A percentile compares a stretch with the other conserved stretches of the same genome.
Conservation (phyloP, 2,888 invertebrate genomes). For the Ditylenchus weischeri region DNA sequence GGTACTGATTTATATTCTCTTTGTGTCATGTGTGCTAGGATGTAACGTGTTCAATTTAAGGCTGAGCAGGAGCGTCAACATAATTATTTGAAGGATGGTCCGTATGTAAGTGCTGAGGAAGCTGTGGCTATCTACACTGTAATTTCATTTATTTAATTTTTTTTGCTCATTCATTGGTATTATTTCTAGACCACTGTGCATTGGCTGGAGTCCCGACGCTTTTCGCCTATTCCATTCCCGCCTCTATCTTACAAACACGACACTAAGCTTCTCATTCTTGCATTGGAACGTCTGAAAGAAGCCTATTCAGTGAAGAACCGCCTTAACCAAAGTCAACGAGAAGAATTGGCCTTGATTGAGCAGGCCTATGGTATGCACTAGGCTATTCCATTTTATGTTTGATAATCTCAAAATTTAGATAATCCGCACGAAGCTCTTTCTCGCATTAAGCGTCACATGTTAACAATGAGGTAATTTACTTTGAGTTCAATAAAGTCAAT, state of each 20-base stretch:
- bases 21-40: neutral
- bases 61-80: constrained; percentile 97
- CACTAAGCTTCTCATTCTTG: constrained; percentile 92
- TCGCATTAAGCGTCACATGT: constrained; percentile 94
- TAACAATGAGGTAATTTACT: constrained; percentile 81
- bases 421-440: constrained; percentile 99
- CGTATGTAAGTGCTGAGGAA: constrained; percentile 98
- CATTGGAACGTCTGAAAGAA: constrained; percentile 73
- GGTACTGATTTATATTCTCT: constrained; percentile 21
- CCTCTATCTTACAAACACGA: constrained; percentile 99
- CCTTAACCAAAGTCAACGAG: constrained; percentile 95
- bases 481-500: constrained; percentile 65
- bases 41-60: constrained; percentile 41
- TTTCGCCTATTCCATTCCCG: constrained; percentile 98
- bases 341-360: constrained; percentile 95
- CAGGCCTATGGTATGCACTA: constrained; percentile 77
- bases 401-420: constrained; percentile 60
- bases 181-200: constrained; percentile 79
- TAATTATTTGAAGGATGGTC: constrained; percentile 98
- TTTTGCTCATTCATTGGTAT: no score
- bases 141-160: neutral
- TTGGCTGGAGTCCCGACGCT: constrained; percentile 95
- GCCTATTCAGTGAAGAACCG: constrained; percentile 62
- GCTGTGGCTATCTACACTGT: constrained; percentile 96
- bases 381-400: no score